Evolutionary conservation across 1,140 invertebrate genomes (phyloP).

Genomic region (Octopus bimaculoides): DNA sequence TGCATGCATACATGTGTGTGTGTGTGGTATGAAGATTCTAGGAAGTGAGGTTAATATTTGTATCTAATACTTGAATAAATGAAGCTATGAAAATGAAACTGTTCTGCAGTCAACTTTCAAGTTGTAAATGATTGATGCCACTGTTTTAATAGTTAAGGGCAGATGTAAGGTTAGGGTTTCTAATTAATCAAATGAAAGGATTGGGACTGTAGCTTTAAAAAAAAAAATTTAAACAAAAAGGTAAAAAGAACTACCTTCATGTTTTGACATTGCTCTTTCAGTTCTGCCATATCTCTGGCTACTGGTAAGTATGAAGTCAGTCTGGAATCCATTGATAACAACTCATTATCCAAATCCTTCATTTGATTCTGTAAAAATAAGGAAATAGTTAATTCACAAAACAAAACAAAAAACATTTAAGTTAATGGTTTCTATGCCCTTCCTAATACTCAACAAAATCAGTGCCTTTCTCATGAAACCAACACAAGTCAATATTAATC

Average conservation of each 20-base stretch:
- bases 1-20: no score
- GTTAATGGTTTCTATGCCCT: not conserved
- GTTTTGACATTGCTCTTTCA: not conserved
- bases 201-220: not conserved
- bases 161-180: not conserved
- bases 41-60: no score
- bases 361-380: conserved; percentile 1
- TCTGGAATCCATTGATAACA: not conserved
- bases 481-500: no score
- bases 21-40: no score
- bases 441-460: no score
- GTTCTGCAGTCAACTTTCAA: no score
- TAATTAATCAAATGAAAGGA: not conserved
- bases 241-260: not conserved
- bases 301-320: not conserved
- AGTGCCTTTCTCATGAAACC: no score
- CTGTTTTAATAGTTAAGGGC: no score
- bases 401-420: not conserved
- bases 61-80: no score
- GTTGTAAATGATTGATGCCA: no score
- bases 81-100: no score
- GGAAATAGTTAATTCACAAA: not conserved
- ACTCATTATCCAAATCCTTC: not conserved
- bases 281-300: not conserved
- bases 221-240: not conserved